Evolutionary conservation across 2,113 vertebrate genomes (phyloP).

Genomic region (Rhynchomys soricoides): DNA sequence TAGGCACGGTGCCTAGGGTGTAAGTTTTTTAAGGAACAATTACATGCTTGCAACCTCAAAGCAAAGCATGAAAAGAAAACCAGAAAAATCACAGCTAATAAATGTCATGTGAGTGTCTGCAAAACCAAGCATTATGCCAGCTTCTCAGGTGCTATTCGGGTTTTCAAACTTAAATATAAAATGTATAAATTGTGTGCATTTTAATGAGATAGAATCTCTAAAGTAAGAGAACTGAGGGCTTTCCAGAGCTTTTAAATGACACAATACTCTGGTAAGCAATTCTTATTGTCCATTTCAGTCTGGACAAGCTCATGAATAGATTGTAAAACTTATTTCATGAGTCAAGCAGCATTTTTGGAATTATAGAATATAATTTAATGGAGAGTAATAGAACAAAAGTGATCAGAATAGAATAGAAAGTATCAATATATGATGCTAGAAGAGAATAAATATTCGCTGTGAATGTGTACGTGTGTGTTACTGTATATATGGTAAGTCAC

Average conservation of each 20-base stretch:
- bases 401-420: not conserved
- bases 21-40: constrained; percentile 50
- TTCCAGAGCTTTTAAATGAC: constrained; percentile 21
- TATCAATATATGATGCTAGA: not conserved
- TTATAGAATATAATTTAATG: not conserved
- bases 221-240: not conserved
- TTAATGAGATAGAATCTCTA: not conserved
- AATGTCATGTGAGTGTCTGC: constrained; percentile 25
- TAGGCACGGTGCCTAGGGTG: constrained; percentile 37
- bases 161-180: constrained; percentile 54
- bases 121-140: constrained; percentile 39
- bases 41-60: constrained; percentile 54
- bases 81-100: constrained; percentile 48
- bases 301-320: not conserved
- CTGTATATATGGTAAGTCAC: not conserved
- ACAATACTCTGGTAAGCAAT: constrained; percentile 26
- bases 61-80: constrained; percentile 61
- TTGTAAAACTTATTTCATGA: constrained; percentile 46
- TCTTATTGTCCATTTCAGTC: constrained; percentile 43
- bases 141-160: not conserved
- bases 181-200: not conserved
- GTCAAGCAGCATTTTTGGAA: not conserved
- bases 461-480: not conserved
- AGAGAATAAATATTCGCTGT: not conserved
- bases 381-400: not conserved